phyloP scores from a whole-genome alignment of 2,797 vertebrate species.

The Spea hammondii region DNA sequence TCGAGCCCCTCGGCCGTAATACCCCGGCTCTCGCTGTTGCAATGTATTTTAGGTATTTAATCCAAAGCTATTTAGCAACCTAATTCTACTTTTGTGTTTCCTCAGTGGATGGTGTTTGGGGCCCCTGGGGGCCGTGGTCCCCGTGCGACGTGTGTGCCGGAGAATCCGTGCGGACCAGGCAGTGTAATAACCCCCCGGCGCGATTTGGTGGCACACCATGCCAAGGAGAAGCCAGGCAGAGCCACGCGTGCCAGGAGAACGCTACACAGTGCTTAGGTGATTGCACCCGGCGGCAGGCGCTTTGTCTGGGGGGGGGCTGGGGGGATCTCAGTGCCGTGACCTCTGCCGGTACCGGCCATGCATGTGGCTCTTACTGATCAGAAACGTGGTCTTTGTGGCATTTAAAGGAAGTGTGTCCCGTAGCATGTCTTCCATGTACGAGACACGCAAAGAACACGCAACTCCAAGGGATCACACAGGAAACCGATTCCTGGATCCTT shows the following conservation, averaged over 20 bases:
- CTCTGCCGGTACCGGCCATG: slow-evolving; percentile 63
- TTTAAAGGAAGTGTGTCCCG: too few species aligned
- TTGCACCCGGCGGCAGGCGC: background rate
- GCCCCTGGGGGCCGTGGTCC: slow-evolving; percentile 77
- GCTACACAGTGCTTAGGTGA: slow-evolving; percentile 74
- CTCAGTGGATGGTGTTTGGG: slow-evolving; percentile 79
- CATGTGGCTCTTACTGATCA: too few species aligned
- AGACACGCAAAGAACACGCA: too few species aligned
- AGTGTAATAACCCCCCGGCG: slow-evolving; percentile 74
- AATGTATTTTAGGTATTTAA: background rate
- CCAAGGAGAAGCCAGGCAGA: slow-evolving; percentile 73
- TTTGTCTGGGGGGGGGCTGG: background rate
- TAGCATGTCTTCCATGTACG: too few species aligned
- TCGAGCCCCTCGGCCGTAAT: too few species aligned
- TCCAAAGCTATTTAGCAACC: too few species aligned
- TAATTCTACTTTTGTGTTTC: background rate
- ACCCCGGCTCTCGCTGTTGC: too few species aligned
- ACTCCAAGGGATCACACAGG: too few species aligned
- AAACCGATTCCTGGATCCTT: too few species aligned
- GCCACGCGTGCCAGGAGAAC: slow-evolving; percentile 71
- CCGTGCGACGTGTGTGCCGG: slow-evolving; percentile 73
- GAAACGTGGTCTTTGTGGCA: too few species aligned
- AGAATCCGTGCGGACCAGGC: slow-evolving; percentile 67
- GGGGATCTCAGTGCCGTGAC: slow-evolving; percentile 68
- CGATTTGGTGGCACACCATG: slow-evolving; percentile 79